Percentiles rank a stretch among this genome's conserved stretches.
Conservation (phyloP, 2,797 vertebrate genomes). For the Hydrocynus forskahlii region DNA sequence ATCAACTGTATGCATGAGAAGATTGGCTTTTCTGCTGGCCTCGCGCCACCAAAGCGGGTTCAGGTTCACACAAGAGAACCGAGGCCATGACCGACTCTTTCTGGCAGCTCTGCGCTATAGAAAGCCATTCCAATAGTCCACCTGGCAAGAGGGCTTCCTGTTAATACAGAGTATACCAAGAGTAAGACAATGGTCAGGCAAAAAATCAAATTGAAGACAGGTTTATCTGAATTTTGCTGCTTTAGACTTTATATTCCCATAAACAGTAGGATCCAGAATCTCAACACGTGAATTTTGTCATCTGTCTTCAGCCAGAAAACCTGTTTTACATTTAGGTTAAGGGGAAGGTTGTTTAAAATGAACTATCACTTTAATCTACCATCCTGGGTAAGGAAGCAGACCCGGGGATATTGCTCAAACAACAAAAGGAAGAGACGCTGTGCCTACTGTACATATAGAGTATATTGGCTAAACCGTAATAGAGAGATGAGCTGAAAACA, state of each 20-base stretch:
- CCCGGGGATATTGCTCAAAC: background rate
- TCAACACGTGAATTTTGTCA: no score
- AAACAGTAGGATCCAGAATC: no score
- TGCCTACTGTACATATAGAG: background rate
- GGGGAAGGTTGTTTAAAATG: no score
- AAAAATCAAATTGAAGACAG: background rate
- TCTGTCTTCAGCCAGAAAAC: no score
- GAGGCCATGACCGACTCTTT: background rate
- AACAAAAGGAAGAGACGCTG: slow-evolving; percentile 5
- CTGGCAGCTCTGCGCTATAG: background rate
- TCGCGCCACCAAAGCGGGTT: background rate
- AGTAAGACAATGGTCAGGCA: background rate
- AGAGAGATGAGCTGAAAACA: slow-evolving; percentile 26
- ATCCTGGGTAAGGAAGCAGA: slow-evolving; percentile 8
- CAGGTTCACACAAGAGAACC: background rate
- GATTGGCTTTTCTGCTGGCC: background rate
- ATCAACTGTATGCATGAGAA: background rate
- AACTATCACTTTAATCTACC: no score
- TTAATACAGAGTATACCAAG: background rate
- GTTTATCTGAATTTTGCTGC: no score
- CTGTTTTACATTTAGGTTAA: no score
- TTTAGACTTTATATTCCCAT: no score
- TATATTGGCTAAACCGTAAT: background rate
- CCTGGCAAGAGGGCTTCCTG: background rate
- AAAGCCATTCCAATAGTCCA: background rate